Evolutionary conservation across 2,888 invertebrate genomes (phyloP).

Genomic region (Noctua janthe): DNA sequence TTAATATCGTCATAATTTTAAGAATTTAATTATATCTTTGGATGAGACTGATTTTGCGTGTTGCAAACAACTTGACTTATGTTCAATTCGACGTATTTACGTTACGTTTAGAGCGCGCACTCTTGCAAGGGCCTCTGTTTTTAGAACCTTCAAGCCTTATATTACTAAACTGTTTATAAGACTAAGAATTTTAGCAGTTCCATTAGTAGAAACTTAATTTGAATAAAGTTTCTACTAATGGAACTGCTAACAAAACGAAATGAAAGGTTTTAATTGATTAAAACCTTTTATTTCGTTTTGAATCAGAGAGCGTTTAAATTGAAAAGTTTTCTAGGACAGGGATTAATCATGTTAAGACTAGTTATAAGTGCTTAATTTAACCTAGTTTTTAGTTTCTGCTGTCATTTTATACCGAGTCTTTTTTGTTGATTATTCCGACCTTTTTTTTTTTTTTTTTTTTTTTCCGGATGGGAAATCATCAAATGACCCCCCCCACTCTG

Average conservation of each 20-base stretch:
- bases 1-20: no score
- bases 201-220: constrained; percentile 30
- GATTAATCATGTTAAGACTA: constrained; percentile 36
- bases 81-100: no score
- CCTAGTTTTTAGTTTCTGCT: constrained; percentile 30
- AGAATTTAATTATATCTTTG: no score
- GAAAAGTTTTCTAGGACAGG: constrained; percentile 38
- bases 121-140: no score
- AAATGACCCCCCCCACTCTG: no score
- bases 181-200: constrained; percentile 11
- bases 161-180: constrained; percentile 1
- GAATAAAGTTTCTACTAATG: no score
- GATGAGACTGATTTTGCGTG: no score
- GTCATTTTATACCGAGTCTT: not conserved
- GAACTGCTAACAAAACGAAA: no score
- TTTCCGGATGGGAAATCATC: no score
- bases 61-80: no score
- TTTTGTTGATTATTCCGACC: constrained; percentile 23
- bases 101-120: no score
- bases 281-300: constrained; percentile 28
- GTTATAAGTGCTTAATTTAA: constrained; percentile 36
- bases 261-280: not conserved
- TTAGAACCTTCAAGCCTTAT: not conserved
- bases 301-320: constrained; percentile 30
- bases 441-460: no score